Percentiles rank a stretch among this genome's conserved stretches.
These are phyloP conservation scores for Rhea pennata DNA, from an alignment of 2,113 vertebrate genomes.

Conservation along the genomic window DNA sequence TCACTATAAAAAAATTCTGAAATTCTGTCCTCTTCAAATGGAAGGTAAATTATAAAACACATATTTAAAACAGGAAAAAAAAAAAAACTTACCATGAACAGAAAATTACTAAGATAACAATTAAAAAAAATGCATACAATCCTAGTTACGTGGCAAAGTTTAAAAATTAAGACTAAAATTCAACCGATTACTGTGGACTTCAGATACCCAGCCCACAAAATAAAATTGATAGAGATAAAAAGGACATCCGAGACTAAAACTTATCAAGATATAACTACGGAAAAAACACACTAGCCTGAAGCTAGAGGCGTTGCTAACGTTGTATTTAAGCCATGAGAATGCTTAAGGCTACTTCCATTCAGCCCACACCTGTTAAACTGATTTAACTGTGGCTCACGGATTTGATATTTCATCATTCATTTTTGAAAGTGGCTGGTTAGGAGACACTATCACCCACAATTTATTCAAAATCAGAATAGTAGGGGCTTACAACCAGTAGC, in stretches of 20 bases:
- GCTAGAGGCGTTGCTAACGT: not conserved
- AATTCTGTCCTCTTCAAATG: not conserved
- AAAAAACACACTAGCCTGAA: not conserved
- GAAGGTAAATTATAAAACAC: not conserved
- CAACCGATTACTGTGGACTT: not conserved
- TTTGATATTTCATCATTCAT: not conserved
- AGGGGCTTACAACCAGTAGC: not conserved
- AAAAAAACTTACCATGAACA: not conserved
- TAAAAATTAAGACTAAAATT: not conserved
- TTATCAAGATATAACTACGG: not conserved
- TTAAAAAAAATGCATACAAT: not conserved
- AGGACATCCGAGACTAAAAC: not conserved
- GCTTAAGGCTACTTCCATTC: not conserved
- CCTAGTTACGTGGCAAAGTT: not conserved
- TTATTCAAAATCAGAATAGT: not conserved
- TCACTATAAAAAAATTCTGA: not conserved
- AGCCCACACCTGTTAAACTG: not conserved
- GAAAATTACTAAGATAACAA: not conserved
- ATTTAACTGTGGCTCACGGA: not conserved
- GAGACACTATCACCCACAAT: not conserved
- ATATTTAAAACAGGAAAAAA: not conserved
- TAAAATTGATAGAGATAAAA: not conserved
- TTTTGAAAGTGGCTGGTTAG: not conserved
- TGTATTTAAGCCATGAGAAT: not conserved
- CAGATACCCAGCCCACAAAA: not conserved